Evolutionary conservation across 2,888 invertebrate species (phyloP).

Genomic region (Eilema sororculum): DNA sequence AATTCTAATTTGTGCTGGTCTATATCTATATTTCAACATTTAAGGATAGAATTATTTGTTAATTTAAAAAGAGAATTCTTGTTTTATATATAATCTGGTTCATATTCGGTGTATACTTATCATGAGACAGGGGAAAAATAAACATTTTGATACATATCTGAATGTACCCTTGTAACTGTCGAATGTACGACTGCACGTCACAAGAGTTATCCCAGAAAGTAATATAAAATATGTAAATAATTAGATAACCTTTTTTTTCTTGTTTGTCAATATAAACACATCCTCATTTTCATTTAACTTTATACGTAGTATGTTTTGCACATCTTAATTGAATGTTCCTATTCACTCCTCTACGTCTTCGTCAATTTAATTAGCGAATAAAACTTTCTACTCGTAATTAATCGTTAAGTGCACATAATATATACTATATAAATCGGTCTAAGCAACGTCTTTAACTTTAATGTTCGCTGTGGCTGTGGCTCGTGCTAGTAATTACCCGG

Average conservation of each 20-base stretch:
- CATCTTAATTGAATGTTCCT: neutral
- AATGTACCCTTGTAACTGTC: too few species aligned
- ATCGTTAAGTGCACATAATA: slow-evolving; percentile 5
- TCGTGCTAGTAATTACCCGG: slow-evolving; percentile 64
- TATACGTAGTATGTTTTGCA: neutral
- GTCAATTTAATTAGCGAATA: slow-evolving; percentile 6
- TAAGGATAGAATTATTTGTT: neutral
- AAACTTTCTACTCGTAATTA: slow-evolving; percentile 22
- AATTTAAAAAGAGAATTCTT: too few species aligned
- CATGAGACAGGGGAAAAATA: too few species aligned
- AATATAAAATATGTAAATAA: too few species aligned
- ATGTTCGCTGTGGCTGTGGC: slow-evolving; percentile 33
- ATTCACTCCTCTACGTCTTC: neutral
- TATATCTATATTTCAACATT: neutral
- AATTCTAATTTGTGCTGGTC: too few species aligned
- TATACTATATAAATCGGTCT: slow-evolving; percentile 9
- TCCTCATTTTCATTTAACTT: neutral
- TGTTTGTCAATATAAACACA: neutral
- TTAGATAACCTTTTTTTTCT: too few species aligned
- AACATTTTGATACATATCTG: too few species aligned
- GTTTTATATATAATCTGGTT: too few species aligned
- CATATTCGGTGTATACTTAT: neutral
- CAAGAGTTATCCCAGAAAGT: too few species aligned
- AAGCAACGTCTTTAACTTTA: slow-evolving; percentile 42
- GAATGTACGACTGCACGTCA: too few species aligned